Base-by-base conservation (phyloP, 2,113 vertebrate genomes). In the Hemibagrus wyckioides region DNA sequence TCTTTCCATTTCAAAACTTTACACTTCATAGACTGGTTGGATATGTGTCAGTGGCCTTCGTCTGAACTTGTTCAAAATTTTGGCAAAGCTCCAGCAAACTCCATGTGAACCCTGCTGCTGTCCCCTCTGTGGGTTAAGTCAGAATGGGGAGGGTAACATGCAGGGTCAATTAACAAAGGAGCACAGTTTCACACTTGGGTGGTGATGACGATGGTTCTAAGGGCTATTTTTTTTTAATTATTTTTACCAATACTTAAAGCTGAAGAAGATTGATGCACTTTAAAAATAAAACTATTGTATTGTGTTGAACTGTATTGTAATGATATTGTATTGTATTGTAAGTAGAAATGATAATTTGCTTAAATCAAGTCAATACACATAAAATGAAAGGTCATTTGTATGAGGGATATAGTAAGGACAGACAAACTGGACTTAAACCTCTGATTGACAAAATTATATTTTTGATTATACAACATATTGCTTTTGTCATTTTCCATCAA, bases 31-130 rank as follows among this genome's bases (percentile, higher is more conserved):
- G 71, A 85, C 71, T 61, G 84, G 11, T 28, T 81, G 63, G 67
- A 84, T 81, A 80, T 80, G 79, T 85, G 65, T 86, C 65, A 48
- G 87, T 89, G 86, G 65, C 90, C 85, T 63, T 61, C 30, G 77
- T 48, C 25, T 90, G 89, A 90, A 87, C 91, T 82, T 87, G 80
- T 81, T 82, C 41, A 83, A 63, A 81, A 75, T 69, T 71, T 84
- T 89, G 90, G 83, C 88, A 54, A 54, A 36, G 48, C 17, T 83
- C 86, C 90, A 90, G 67, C 71, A 88, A 89, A 91, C 90, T 89
- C 75, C 61, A 81, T 56, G 30, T 92, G 88, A 92, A 90, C 90
- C 79, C 83, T 81, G 71, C 48, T 80, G 63, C 39, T 83, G 73
- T 80, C 79, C 86, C 83, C 4, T 83, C 52, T 87, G 48, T 48